A percentile compares a stretch with the other conserved stretches of the same genome.
These are phyloP conservation scores for Hololepta plana DNA, from an alignment of 2,888 invertebrate species.

Conservation along the genomic window DNA sequence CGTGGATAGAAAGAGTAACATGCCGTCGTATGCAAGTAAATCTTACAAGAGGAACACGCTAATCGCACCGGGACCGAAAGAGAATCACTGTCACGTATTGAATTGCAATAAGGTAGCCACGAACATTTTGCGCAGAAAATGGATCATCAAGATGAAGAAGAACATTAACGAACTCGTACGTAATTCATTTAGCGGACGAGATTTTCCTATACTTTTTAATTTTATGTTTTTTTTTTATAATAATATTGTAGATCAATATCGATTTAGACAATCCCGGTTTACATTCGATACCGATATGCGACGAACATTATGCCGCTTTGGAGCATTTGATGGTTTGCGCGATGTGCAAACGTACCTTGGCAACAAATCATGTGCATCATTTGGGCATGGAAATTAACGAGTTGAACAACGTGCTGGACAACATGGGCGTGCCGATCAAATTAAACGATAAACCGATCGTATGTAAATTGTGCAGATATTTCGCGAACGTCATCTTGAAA, in stretches of 20 bases:
- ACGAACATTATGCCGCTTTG: constrained; percentile 47
- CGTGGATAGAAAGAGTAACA: constrained; percentile 65
- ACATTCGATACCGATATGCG: constrained; percentile 51
- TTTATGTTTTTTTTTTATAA: constrained; percentile 4
- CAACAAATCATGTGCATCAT: constrained; percentile 59
- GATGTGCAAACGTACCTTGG: constrained; percentile 56
- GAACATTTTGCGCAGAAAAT: constrained; percentile 51
- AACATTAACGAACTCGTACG: constrained; percentile 44
- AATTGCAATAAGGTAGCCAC: constrained; percentile 40
- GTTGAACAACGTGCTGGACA: constrained; percentile 33
- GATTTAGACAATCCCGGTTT: constrained; percentile 44
- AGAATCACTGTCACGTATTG: constrained; percentile 42
- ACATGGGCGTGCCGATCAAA: constrained; percentile 48
- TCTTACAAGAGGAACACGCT: constrained; percentile 19
- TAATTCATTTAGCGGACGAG: constrained; percentile 6
- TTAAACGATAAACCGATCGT: constrained; percentile 53
- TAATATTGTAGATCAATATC: constrained; percentile 30
- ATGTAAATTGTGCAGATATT: constrained; percentile 68
- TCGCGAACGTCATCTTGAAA: constrained; percentile 51
- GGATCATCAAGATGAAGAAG: constrained; percentile 50
- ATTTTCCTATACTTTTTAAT: constrained; percentile 1
- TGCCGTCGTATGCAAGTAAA: constrained; percentile 43
- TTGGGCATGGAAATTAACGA: constrained; percentile 38
- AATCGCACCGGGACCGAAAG: constrained; percentile 23
- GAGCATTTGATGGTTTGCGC: constrained; percentile 59